Evolutionary conservation across 2,888 invertebrate species (phyloP), one percentile per base, ranked within the genome.

Genomic region (Oegoconia quadripuncta): DNA sequence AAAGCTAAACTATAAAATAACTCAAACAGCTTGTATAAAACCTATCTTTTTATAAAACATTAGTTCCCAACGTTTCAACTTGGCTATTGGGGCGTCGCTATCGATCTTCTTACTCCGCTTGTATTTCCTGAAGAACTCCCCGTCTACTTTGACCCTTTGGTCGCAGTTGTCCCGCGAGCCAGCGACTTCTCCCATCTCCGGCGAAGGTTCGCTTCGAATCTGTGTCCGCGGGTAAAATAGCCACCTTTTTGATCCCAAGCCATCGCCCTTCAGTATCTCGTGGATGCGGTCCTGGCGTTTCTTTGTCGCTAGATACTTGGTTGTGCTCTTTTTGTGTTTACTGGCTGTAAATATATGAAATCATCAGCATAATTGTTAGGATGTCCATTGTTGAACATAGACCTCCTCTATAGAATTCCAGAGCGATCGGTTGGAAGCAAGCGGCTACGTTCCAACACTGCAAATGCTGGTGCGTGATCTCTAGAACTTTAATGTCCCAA

Each of bases 21-120:
- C 34, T 76, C 51, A 81, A 46, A 80, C 60, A 42, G 81, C 79
- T 48, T 79, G 79, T 58, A 87, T 61, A 58, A 87, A 86, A 8
- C 86, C 86, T 54, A 87, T 50, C 48, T 80, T 86, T 64, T 86
- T 79, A 66, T 87, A 87, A 35, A 87, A 64, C 41, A 79, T 55
- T 35, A 87, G 54, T 48, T 87, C 86, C 86, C 86, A 87, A n/a
- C 78, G 63, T 54, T 77, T 81, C 28, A 87, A 59, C 40, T 86
- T 84, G 1, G 72, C 73, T 7, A 81, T 79, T 0, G 86, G 86
- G 0, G 82, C 75, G 17, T 83, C 77, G 0, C 37, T 57, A 38
- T 74, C 80, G 3, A 84, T 62, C 35, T 71, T 76, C 63, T 63
- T 78, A 44, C 74, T 73, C 17, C 55, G 63, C 41, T 78, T 84